Evolutionary conservation across 2,113 vertebrate species (phyloP), one percentile per base, ranked within the genome.

Genomic region (Tetraodon nigroviridis): DNA sequence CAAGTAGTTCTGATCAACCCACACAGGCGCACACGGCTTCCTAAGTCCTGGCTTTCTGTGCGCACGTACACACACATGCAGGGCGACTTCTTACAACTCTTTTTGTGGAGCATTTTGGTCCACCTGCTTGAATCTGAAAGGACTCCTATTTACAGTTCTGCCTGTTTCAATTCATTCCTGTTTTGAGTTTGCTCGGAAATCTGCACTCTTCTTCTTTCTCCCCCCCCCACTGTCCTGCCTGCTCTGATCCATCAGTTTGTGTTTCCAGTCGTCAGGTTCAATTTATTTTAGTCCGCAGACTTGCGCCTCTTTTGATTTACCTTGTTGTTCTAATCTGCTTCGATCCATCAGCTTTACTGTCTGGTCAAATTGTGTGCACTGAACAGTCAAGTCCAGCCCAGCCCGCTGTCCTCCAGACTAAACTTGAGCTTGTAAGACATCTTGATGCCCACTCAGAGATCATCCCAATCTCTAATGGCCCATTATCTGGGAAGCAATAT

Each of bases 351-450:
- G 41, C 77, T 73, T 77, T 67, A 61, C 52, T 59, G 24, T 77
- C 67, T 60, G 19, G 55, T 75, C 55, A 60, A 67, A 62, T 51
- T 53, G 41, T 63, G 59, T 65, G 69, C 57, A 57, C 24, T 32
- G 42, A 77, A 48, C 57, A 58, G 54, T 78, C 83, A 81, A 83
- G 82, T 84, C 81, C 86, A 84, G 82, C 68, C 78, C 49, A 70
- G 76, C n/a, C 54, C 80, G 80, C 66, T 64, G 54, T 61, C 58
- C 60, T 69, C 55, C 75, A 79, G 80, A 65, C 68, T 41, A n/a
- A 37, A 66, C 56, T 73, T 51, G 75, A 59, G 52, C 69, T 67
- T 67, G 58, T 61, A 48, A 75, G 56, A 67, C 55, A 79, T 73
- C 63, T 50, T 32, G 58, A 55, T 68, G 69, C 68, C 67, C 58